A percentile compares a stretch with the other conserved stretches of the same genome.
These are phyloP conservation scores for Apolygus lucorum DNA, from an alignment of 1,140 invertebrate species.

Conservation along the genomic window DNA sequence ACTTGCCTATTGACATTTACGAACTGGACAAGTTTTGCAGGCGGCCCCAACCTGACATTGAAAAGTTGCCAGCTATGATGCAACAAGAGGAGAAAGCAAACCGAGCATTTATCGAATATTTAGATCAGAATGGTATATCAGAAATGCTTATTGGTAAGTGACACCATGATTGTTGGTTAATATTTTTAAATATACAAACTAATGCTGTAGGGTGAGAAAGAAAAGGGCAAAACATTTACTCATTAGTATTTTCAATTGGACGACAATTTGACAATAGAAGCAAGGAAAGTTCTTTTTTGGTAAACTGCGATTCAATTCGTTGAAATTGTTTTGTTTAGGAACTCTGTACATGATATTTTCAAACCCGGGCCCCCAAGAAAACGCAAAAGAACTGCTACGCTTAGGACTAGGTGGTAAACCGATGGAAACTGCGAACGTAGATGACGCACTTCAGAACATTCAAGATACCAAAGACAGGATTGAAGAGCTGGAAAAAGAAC, in stretches of 20 bases:
- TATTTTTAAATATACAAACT: no score
- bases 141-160: slow-evolving; percentile 3
- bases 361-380: slow-evolving; percentile 14
- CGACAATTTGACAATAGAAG: no score
- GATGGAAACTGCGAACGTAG: slow-evolving; percentile 5
- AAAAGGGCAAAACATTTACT: no score
- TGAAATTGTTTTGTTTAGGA: slow-evolving; percentile 1
- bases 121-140: slow-evolving; percentile 2
- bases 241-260: no score
- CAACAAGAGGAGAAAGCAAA: slow-evolving; percentile 3
- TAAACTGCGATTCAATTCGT: no score
- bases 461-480: slow-evolving; percentile 18
- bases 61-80: neutral
- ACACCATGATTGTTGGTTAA: no score
- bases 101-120: neutral
- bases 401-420: slow-evolving; percentile 15
- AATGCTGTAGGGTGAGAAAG: no score
- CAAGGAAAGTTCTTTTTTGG: no score
- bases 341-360: slow-evolving; percentile 10
- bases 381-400: slow-evolving; percentile 12
- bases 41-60: slow-evolving; percentile 1
- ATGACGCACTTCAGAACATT: slow-evolving; percentile 13
- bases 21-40: neutral
- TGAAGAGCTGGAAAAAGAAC: slow-evolving; percentile 5
- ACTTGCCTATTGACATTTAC: neutral